These are phyloP conservation scores for Chaenogobius annularis DNA, from an alignment of 2,113 vertebrate genomes.

Conservation along the genomic window DNA sequence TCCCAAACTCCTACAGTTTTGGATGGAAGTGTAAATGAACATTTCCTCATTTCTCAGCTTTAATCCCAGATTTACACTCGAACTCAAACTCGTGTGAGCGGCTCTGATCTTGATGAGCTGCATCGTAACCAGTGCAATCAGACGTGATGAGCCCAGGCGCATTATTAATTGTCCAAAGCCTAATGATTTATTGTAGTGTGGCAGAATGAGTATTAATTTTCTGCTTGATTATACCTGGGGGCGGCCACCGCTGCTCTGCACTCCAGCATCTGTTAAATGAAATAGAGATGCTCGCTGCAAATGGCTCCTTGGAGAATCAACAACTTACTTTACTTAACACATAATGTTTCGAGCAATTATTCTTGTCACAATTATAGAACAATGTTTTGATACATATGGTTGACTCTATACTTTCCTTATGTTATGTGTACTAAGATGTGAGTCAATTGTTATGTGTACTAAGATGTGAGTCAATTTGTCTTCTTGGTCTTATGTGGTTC, in stretches of 20 bases:
- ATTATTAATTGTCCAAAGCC: constrained; percentile 95
- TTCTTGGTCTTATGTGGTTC: too few species aligned
- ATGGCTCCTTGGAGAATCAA: constrained; percentile 88
- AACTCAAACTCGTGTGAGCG: constrained; percentile 62
- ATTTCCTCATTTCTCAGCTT: constrained; percentile 39
- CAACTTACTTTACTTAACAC: constrained; percentile 85
- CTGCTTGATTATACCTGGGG: constrained; percentile 94
- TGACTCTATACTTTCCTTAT: neutral
- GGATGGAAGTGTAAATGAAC: constrained; percentile 36
- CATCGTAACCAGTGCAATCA: constrained; percentile 88
- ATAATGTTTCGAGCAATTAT: neutral
- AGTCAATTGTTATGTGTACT: neutral
- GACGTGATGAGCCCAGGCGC: constrained; percentile 85
- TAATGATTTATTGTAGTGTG: constrained; percentile 92
- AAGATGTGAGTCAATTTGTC: too few species aligned
- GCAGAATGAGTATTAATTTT: constrained; percentile 97
- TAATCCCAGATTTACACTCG: constrained; percentile 59
- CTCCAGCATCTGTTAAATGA: constrained; percentile 83
- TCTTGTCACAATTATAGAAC: neutral
- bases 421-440: neutral
- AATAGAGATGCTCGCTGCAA: constrained; percentile 80
- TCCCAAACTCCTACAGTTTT: constrained; percentile 27
- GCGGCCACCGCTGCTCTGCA: constrained; percentile 84
- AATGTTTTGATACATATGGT: neutral
- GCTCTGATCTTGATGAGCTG: constrained; percentile 80